Conservation (phyloP, 2,797 vertebrate species). For the Eleutherodactylus coqui region DNA sequence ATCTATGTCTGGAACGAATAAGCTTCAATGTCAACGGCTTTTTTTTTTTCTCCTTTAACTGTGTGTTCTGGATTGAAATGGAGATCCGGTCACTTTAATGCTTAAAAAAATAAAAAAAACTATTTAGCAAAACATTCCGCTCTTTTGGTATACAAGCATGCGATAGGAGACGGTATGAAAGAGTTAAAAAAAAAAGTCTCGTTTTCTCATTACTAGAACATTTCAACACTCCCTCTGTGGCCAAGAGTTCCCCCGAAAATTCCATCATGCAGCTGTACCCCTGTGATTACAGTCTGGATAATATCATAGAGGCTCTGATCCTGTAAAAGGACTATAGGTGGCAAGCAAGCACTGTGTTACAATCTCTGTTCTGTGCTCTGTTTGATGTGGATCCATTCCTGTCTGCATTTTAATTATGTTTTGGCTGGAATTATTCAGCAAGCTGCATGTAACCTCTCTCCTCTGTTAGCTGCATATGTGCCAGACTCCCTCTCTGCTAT, state of each 20-base stretch:
- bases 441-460: conserved; percentile 64
- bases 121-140: neutral
- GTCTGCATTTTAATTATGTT: conserved; percentile 66
- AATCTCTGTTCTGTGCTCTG: conserved; percentile 42
- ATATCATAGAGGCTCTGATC: conserved; percentile 56
- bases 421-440: conserved; percentile 42
- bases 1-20: conserved; percentile 24
- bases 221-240: conserved; percentile 41
- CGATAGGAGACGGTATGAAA: neutral
- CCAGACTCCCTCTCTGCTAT: conserved; percentile 61
- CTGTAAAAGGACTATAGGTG: conserved; percentile 65
- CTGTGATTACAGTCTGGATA: conserved; percentile 56
- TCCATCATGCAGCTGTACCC: conserved; percentile 48
- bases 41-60: neutral
- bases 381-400: conserved; percentile 39
- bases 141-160: neutral
- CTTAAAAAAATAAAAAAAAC: conserved; percentile 12
- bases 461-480: conserved; percentile 62
- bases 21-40: neutral
- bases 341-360: conserved; percentile 65
- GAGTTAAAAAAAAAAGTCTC: conserved; percentile 33
- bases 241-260: conserved; percentile 51
- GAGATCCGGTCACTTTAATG: conserved; percentile 15
- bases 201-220: conserved; percentile 36
- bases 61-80: conserved; percentile 27